Percentiles rank a stretch among this genome's conserved stretches.
Evolutionary conservation across 2,797 vertebrate genomes (phyloP).

Genomic region (Catamblyrhynchus diadema): DNA sequence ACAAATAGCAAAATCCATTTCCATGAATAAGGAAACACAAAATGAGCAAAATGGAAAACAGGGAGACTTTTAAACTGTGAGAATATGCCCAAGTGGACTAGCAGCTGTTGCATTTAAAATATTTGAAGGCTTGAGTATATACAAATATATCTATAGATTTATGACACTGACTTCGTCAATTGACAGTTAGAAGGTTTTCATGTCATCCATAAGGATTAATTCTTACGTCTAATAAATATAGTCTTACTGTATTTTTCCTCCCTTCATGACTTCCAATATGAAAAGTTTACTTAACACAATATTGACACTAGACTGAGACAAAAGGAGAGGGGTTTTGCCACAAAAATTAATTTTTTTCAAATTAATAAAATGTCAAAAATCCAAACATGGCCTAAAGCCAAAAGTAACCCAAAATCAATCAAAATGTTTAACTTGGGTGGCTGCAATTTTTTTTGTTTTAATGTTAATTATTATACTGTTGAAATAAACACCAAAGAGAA

Average conservation of each 20-base stretch:
- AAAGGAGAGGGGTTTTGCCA: neutral
- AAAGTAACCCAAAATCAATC: neutral
- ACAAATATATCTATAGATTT: neutral
- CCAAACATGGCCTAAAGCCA: neutral
- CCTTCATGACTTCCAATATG: neutral
- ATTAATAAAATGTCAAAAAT: neutral
- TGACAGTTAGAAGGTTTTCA: neutral
- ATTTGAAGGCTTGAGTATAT: neutral
- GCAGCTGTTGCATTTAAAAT: neutral
- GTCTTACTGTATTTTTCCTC: neutral
- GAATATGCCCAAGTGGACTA: neutral
- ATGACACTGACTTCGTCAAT: neutral
- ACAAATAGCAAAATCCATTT: neutral
- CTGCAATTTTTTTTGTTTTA: neutral
- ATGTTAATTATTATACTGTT: neutral
- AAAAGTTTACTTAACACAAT: neutral
- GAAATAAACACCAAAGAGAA: neutral
- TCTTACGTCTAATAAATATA: neutral
- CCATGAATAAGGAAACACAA: neutral
- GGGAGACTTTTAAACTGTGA: neutral
- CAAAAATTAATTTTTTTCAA: neutral
- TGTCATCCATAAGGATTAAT: neutral
- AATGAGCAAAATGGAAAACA: neutral
- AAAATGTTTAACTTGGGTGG: neutral
- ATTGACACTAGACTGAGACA: neutral